phyloP scores from a whole-genome alignment of 2,113 vertebrate genomes.

The Leiothrix lutea region DNA sequence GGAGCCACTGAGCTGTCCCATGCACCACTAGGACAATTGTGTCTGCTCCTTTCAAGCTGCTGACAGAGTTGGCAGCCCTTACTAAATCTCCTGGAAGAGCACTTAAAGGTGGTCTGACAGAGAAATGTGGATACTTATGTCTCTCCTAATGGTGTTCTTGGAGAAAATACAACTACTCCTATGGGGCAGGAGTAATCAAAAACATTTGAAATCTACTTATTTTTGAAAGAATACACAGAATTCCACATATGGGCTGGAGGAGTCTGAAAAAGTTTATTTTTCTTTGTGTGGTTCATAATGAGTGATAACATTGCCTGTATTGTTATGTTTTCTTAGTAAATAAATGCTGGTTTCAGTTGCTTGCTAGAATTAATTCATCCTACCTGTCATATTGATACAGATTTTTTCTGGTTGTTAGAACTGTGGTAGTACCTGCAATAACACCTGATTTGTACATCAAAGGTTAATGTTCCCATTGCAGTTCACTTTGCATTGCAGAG shows the following conservation, averaged over 20 bases:
- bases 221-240: not conserved
- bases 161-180: not conserved
- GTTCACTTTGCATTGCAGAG: not conserved
- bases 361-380: not conserved
- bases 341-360: not conserved
- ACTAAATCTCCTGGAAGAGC: not conserved
- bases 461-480: not conserved
- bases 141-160: not conserved
- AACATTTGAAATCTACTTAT: not conserved
- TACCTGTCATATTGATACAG: not conserved
- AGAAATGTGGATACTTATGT: not conserved
- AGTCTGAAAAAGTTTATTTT: not conserved
- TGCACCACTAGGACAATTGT: not conserved
- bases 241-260: not conserved
- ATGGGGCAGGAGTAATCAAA: not conserved
- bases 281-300: not conserved
- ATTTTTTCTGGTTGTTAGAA: not conserved
- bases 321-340: not conserved
- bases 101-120: not conserved
- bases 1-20: not conserved
- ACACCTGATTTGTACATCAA: not conserved
- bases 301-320: not conserved
- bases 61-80: not conserved
- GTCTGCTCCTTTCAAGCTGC: not conserved
- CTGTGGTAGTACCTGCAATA: not conserved